Conservation (phyloP, 2,797 vertebrate species). For the Alosa sapidissima region DNA sequence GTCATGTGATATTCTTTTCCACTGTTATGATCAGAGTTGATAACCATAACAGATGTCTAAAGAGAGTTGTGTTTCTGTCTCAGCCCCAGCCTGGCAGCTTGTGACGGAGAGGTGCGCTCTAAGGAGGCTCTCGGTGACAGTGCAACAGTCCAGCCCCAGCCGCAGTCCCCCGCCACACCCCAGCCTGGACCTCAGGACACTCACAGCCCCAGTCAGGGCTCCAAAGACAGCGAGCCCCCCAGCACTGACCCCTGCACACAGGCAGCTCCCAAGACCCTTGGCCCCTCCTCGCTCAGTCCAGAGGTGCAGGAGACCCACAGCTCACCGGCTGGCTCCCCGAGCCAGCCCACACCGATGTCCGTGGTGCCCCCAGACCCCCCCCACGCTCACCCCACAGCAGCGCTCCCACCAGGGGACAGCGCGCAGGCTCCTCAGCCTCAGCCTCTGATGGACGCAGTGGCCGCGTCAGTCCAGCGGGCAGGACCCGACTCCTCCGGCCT, state of each 20-base stretch:
- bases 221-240: neutral
- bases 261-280: constrained; percentile 32
- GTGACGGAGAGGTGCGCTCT: constrained; percentile 66
- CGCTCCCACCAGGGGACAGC: constrained; percentile 27
- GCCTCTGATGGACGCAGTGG: too few species aligned
- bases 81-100: constrained; percentile 64
- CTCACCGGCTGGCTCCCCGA: neutral
- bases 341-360: constrained; percentile 25
- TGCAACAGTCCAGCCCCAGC: constrained; percentile 44
- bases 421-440: neutral
- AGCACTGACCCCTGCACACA: constrained; percentile 22
- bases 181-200: neutral
- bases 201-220: constrained; percentile 6
- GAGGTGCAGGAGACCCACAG: neutral
- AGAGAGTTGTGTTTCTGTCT: constrained; percentile 35
- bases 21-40: too few species aligned
- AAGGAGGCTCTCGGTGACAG: constrained; percentile 58
- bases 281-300: neutral
- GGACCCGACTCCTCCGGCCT: constrained; percentile 32
- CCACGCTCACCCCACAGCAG: neutral
- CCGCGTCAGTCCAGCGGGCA: neutral
- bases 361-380: constrained; percentile 41
- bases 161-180: neutral
- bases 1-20: neutral
- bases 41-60: neutral